A percentile compares a stretch with the other conserved stretches of the same genome.
Evolutionary conservation across 2,888 invertebrate genomes (phyloP).

Genomic region (Cyclophora albipunctata): DNA sequence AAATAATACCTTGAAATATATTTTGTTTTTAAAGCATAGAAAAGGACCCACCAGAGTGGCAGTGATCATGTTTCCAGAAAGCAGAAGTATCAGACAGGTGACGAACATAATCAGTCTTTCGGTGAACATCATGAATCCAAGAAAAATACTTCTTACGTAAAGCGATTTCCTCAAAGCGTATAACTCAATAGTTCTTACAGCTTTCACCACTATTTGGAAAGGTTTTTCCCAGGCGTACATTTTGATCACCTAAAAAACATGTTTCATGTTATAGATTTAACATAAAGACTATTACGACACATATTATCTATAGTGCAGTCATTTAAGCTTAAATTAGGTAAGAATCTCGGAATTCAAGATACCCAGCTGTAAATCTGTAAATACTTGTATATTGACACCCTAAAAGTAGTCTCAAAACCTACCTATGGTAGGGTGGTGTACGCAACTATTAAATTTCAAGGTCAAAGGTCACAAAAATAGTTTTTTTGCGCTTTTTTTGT

Average conservation of each 20-base stretch:
- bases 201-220: conserved; percentile 81
- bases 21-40: too few relatives aligned
- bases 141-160: conserved; percentile 78
- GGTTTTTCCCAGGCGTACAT: conserved; percentile 96
- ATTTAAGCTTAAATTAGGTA: too few relatives aligned
- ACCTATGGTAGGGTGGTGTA: too few relatives aligned
- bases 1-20: not conserved
- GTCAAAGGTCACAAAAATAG: too few relatives aligned
- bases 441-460: too few relatives aligned
- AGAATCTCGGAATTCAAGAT: too few relatives aligned
- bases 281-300: not conserved
- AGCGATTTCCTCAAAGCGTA: conserved; percentile 73
- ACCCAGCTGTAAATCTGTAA: too few relatives aligned
- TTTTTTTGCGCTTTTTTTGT: too few relatives aligned
- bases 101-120: conserved; percentile 82
- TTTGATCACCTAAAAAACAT: conserved; percentile 82
- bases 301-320: too few relatives aligned
- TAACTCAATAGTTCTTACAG: conserved; percentile 75
- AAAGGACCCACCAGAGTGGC: conserved; percentile 45
- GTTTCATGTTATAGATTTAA: not conserved
- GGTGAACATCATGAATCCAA: conserved; percentile 83
- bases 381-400: too few relatives aligned
- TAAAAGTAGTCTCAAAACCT: too few relatives aligned
- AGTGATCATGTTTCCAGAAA: conserved; percentile 48
- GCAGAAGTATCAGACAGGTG: conserved; percentile 61